Base-by-base conservation (phyloP, 2,113 vertebrate genomes). In the Strix aluco region DNA sequence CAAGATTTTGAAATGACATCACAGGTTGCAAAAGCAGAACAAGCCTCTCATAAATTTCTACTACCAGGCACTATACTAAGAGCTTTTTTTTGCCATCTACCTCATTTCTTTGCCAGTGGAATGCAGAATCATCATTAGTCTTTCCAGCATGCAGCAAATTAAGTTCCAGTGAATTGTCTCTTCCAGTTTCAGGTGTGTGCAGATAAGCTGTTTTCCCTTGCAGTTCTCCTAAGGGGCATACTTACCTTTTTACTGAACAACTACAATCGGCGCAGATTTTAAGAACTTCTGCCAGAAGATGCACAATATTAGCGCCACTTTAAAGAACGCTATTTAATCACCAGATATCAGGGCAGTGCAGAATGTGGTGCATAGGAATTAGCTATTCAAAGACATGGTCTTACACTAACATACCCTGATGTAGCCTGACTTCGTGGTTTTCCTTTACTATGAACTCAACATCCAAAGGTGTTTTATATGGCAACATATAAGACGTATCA, bases 241-340 rank as follows among this genome's bases (percentile, higher is more conserved):
- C 93, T 96, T 95, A 95, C 84, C 87, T 97, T 94, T 81, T 79
- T 55, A 92, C 87, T 67, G 63, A 94, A 90, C 89, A 95, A 84
- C 93, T 66, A 92, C 87, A 81, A 36, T 70, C 11, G 0, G 58
- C 71, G 81, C 83, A 90, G 88, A 94, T 96, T 93, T 88, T 86
- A 96, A 95, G 87, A 97, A 97, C 93, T 94, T 94, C 74, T 94
- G 94, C 91, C 96, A 97, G 89, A 90, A 95, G 97, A 95, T 90
- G 89, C 75, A 69, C 97, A 95, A 55, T 90, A 88, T 96, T 94
- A 91, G 94, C 52, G 67, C 79, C 91, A 97, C 94, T 94, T 96
- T 90, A 70, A 97, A 90, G 86, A 92, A 94, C 3, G 7, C 79
- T 91, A 82, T 97, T 97, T 96, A 96, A 96, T 97, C 96, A 97